phyloP scores from a whole-genome alignment of 1,140 invertebrate genomes.

The Samia ricini region DNA sequence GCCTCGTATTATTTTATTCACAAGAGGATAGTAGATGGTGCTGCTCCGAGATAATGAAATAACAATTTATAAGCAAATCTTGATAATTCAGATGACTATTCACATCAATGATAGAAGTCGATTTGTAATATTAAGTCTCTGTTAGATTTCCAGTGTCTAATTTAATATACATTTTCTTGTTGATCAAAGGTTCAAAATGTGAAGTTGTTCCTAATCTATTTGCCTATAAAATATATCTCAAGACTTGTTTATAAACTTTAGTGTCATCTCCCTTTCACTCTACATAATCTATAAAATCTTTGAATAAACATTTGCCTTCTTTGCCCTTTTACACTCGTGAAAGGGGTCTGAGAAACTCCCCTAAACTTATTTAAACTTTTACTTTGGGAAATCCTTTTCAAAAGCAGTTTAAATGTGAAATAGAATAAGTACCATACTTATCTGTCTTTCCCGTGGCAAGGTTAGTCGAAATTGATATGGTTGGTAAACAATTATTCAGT shows the following conservation, averaged over 20 bases:
- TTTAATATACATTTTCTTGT: too few relatives aligned
- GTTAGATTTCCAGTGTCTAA: too few relatives aligned
- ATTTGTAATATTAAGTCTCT: too few relatives aligned
- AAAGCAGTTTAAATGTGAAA: conserved; percentile 63
- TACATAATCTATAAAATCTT: conserved; percentile 64
- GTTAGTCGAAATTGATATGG: conserved; percentile 39
- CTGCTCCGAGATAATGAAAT: conserved; percentile 3
- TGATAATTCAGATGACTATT: too few relatives aligned
- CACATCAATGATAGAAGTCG: too few relatives aligned
- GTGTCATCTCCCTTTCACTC: conserved; percentile 24
- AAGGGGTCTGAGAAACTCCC: conserved; percentile 67
- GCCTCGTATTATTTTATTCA: conserved; percentile 35
- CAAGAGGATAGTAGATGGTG: not conserved
- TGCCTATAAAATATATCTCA: not conserved
- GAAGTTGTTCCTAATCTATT: not conserved
- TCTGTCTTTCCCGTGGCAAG: conserved; percentile 23
- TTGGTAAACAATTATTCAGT: conserved; percentile 19
- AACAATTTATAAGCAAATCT: too few relatives aligned
- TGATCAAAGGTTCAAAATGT: too few relatives aligned
- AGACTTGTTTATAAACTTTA: conserved; percentile 26
- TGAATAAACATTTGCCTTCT: conserved; percentile 72
- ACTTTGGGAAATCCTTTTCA: conserved; percentile 69
- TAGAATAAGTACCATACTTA: conserved; percentile 58
- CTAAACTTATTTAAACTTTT: conserved; percentile 76
- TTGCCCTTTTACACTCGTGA: conserved; percentile 68